Evolutionary conservation across 2,888 invertebrate species (phyloP).

Genomic region (Nemoura dubitans): DNA sequence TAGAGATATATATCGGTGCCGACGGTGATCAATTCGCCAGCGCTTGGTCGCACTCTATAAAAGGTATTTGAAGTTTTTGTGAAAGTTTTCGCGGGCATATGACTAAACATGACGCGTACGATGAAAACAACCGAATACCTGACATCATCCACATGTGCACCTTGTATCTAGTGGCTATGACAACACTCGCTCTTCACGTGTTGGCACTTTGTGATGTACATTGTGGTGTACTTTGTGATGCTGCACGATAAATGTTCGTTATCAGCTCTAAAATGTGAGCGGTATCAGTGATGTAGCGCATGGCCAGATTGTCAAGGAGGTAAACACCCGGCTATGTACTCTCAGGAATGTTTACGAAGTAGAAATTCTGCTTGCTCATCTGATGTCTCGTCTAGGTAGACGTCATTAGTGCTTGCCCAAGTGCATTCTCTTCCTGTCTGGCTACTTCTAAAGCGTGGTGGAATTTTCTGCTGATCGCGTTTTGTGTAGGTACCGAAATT

Average conservation of each 20-base stretch:
- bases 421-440: conserved; percentile 4
- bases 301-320: background rate
- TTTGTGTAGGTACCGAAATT: background rate
- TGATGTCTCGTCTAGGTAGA: background rate
- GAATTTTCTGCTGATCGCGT: background rate
- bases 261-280: too few species aligned
- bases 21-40: background rate
- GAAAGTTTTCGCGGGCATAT: background rate
- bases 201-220: too few species aligned
- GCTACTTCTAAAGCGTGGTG: background rate
- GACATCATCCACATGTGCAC: too few species aligned
- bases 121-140: background rate
- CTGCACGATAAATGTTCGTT: too few species aligned
- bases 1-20: too few species aligned
- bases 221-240: too few species aligned
- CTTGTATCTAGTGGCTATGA: too few species aligned
- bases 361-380: background rate
- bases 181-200: too few species aligned
- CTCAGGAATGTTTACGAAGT: background rate
- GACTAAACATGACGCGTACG: background rate
- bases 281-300: background rate
- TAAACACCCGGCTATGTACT: background rate
- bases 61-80: background rate
- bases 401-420: background rate
- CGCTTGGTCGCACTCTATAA: background rate